These are phyloP conservation scores for Bubalus kerabau DNA, from an alignment of 2,113 vertebrate species.

Conservation along the genomic window DNA sequence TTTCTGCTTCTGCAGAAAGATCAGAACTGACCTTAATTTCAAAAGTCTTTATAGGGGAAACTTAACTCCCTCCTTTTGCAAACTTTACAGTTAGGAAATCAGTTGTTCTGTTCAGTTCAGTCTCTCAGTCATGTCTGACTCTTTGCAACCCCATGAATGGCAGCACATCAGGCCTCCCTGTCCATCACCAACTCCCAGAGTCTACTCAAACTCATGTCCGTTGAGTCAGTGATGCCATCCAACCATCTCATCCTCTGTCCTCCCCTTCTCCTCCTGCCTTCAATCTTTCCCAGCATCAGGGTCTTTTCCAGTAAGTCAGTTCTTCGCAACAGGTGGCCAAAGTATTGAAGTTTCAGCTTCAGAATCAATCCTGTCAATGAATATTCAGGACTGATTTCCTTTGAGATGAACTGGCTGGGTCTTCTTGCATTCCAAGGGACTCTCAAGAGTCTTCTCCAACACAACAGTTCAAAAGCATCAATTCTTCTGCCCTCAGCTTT, in stretches of 20 bases:
- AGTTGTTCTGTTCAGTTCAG: background rate
- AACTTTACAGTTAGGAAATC: background rate
- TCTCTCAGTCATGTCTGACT: rapidly evolving
- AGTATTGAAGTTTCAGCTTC: background rate
- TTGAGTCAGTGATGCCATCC: background rate
- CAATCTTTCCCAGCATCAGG: background rate
- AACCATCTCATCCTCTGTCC: background rate
- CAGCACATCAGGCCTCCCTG: background rate
- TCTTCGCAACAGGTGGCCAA: background rate
- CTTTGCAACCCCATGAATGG: background rate
- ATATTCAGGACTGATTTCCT: background rate
- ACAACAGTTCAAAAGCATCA: background rate
- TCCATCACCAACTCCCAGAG: background rate
- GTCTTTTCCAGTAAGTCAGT: background rate
- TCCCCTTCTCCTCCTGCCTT: background rate
- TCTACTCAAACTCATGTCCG: background rate
- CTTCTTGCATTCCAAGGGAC: background rate
- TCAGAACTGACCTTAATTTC: background rate
- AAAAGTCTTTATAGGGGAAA: background rate
- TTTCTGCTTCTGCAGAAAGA: background rate
- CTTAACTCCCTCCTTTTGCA: background rate
- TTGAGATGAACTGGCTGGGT: background rate
- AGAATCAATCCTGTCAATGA: background rate
- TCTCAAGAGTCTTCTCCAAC: background rate
- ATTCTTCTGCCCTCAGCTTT: rapidly evolving